These are phyloP conservation scores for Bovichtus diacanthus DNA, from an alignment of 2,797 vertebrate species.

Conservation along the genomic window DNA sequence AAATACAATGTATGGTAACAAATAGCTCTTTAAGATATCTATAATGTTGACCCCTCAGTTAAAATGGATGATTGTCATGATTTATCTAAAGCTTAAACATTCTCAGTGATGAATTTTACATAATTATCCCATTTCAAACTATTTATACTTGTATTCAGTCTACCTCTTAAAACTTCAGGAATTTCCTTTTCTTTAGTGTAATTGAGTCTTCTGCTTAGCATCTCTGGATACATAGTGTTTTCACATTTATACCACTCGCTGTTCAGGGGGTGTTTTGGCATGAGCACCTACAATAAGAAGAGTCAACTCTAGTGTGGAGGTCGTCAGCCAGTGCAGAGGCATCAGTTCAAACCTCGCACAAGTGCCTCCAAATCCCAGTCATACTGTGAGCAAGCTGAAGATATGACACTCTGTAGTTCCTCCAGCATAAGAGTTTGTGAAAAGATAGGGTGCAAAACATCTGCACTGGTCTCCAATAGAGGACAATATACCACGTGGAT, in stretches of 20 bases:
- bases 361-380: constrained; percentile 41
- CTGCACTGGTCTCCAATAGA: constrained; percentile 49
- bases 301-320: constrained; percentile 40
- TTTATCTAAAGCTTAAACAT: constrained; percentile 62
- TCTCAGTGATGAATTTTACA: constrained; percentile 42
- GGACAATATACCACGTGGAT: constrained; percentile 28
- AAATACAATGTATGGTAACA: constrained; percentile 57
- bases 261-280: constrained; percentile 70
- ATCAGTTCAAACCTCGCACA: constrained; percentile 50
- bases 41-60: constrained; percentile 47
- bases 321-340: constrained; percentile 63
- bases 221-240: constrained; percentile 62
- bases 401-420: constrained; percentile 35
- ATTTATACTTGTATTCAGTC: constrained; percentile 41
- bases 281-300: constrained; percentile 49
- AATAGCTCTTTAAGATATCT: constrained; percentile 48
- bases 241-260: constrained; percentile 54
- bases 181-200: constrained; percentile 72
- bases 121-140: constrained; percentile 36
- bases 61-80: constrained; percentile 75
- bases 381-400: constrained; percentile 31
- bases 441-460: constrained; percentile 48
- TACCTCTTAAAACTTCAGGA: constrained; percentile 25
- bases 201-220: constrained; percentile 41
- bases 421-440: constrained; percentile 37